These are phyloP conservation scores for Pteruthius melanotis DNA, from an alignment of 2,113 vertebrate species.

Conservation along the genomic window DNA sequence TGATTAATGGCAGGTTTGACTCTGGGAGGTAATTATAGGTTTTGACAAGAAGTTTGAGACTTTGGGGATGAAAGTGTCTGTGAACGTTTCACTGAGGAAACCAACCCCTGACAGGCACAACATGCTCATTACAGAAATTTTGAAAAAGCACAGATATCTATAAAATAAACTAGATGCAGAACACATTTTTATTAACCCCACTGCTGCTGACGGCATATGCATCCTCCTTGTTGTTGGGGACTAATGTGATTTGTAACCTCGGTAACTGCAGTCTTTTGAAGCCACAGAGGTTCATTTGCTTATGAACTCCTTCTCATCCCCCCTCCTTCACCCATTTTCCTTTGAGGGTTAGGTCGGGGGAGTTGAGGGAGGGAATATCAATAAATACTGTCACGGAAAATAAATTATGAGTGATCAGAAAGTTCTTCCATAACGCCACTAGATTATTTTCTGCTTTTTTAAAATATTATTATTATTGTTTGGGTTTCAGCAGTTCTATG, in stretches of 20 bases:
- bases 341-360: background rate
- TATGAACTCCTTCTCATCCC: background rate
- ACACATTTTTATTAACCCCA: slow-evolving; percentile 39
- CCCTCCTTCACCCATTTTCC: background rate
- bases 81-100: slow-evolving; percentile 65
- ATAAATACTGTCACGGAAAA: background rate
- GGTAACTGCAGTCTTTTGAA: background rate
- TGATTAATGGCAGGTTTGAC: slow-evolving; percentile 69
- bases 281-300: background rate
- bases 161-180: slow-evolving; percentile 49
- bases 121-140: slow-evolving; percentile 68
- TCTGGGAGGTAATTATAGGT: slow-evolving; percentile 63
- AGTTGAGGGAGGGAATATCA: background rate
- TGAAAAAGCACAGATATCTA: slow-evolving; percentile 48
- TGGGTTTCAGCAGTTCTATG: background rate
- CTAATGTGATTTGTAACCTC: background rate
- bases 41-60: slow-evolving; percentile 67
- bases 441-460: background rate
- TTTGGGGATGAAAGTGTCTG: slow-evolving; percentile 64
- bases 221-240: background rate
- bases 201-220: background rate
- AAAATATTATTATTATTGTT: background rate
- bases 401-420: background rate
- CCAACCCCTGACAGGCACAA: slow-evolving; percentile 67
- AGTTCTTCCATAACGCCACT: background rate